These are phyloP conservation scores for Pseudolaguvia tuberculata DNA, from an alignment of 2,113 vertebrate species.

Conservation along the genomic window DNA sequence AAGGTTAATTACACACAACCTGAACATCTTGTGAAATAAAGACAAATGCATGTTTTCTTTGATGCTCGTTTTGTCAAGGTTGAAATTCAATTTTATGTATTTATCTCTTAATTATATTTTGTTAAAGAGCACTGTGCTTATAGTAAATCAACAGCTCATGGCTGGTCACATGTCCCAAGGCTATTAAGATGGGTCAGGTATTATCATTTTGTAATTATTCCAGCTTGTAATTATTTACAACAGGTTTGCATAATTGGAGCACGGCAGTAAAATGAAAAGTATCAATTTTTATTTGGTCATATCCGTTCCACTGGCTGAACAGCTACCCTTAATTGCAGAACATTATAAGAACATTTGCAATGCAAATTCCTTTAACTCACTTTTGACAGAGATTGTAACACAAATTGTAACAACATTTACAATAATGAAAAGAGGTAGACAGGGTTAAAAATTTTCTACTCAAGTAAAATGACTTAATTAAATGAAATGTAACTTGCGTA, in stretches of 20 bases:
- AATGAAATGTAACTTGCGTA: too few species aligned
- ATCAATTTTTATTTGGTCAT: conserved; percentile 20
- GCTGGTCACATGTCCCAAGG: background rate
- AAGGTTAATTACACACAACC: conserved; percentile 44
- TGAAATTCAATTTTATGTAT: conserved; percentile 3
- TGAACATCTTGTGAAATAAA: background rate
- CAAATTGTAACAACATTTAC: too few species aligned
- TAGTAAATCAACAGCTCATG: background rate
- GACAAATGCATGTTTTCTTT: background rate
- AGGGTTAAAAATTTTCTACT: too few species aligned
- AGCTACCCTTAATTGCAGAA: background rate
- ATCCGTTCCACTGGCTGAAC: background rate
- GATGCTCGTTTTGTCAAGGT: background rate
- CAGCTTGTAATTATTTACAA: conserved; percentile 30
- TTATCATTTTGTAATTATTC: conserved; percentile 25
- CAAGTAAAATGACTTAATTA: too few species aligned
- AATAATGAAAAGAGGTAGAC: too few species aligned
- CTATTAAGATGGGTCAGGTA: conserved; percentile 1
- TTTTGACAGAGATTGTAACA: too few species aligned
- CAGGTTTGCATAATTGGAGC: conserved; percentile 18
- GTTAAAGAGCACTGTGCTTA: background rate
- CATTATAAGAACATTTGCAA: too few species aligned
- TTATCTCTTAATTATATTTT: conserved; percentile 7
- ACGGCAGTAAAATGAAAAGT: conserved; percentile 6
- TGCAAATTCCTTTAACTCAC: too few species aligned